Percentiles rank a stretch among this genome's conserved stretches.
Evolutionary conservation across 2,888 invertebrate genomes (phyloP).

Genomic region (Pomacea canaliculata): DNA sequence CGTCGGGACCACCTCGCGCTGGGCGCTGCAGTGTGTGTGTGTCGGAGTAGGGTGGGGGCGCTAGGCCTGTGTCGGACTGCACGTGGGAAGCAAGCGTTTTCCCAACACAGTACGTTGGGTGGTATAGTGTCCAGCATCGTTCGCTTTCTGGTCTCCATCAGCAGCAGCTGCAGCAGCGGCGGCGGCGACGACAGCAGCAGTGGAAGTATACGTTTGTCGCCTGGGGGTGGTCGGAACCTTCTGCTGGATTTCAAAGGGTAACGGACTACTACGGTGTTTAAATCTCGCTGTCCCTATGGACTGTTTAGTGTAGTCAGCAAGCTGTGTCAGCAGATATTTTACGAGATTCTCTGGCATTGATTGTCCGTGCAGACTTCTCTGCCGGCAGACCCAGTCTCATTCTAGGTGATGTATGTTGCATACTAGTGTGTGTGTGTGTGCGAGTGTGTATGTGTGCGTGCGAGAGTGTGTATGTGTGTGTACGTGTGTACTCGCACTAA

Average conservation of each 20-base stretch:
- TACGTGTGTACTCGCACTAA: neutral
- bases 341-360: no score
- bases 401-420: neutral
- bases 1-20: no score
- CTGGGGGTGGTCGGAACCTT: neutral
- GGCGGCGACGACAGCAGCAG: neutral
- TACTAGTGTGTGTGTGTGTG: neutral
- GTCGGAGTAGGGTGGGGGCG: no score
- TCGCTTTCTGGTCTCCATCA: no score
- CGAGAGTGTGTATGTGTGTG: neutral
- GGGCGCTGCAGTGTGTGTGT: no score
- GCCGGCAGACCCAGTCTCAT: neutral
- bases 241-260: neutral
- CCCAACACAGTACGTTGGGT: no score
- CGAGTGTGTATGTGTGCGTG: conserved; percentile 10
- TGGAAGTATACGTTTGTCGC: neutral
- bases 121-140: no score
- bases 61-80: no score
- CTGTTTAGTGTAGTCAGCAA: no score
- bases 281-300: conserved; percentile 1
- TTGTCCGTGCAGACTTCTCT: no score
- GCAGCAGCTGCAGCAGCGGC: neutral
- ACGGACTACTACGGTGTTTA: neutral
- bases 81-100: no score
- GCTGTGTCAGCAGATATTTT: no score